These are phyloP conservation scores for Numenius arquata DNA, from an alignment of 2,113 vertebrate genomes.

Conservation along the genomic window DNA sequence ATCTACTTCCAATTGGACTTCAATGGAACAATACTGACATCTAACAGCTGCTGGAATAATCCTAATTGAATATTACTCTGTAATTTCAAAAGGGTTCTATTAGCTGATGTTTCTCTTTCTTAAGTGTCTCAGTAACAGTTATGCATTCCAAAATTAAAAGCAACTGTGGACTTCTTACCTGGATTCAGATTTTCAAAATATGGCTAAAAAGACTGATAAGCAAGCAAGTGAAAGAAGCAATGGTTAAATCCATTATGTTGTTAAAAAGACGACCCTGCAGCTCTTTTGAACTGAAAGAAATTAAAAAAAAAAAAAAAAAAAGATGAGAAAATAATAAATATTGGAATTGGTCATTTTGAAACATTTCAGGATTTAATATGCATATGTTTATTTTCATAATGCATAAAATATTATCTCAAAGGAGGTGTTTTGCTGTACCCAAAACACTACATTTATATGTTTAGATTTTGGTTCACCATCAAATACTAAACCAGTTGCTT, in stretches of 20 bases:
- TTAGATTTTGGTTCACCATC: background rate
- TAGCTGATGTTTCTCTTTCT: background rate
- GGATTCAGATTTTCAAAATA: background rate
- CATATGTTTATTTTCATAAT: background rate
- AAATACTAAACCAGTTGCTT: background rate
- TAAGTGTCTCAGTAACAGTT: background rate
- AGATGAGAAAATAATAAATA: background rate
- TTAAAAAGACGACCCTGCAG: background rate
- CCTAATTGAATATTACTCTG: background rate
- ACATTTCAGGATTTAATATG: background rate
- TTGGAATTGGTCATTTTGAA: background rate
- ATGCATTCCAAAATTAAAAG: background rate
- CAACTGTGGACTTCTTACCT: background rate
- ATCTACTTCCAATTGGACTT: background rate
- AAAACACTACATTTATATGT: background rate
- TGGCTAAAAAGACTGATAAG: background rate
- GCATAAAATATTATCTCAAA: background rate
- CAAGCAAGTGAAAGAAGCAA: background rate
- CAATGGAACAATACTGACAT: constrained; percentile 43
- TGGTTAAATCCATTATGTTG: background rate
- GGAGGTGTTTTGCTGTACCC: background rate
- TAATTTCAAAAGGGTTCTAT: background rate
- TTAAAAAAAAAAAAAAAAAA: background rate
- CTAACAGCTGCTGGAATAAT: constrained; percentile 38
- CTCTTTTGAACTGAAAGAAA: background rate